phyloP scores from a whole-genome alignment of 2,797 vertebrate species.

The Acrossocheilus wenchowensis region DNA sequence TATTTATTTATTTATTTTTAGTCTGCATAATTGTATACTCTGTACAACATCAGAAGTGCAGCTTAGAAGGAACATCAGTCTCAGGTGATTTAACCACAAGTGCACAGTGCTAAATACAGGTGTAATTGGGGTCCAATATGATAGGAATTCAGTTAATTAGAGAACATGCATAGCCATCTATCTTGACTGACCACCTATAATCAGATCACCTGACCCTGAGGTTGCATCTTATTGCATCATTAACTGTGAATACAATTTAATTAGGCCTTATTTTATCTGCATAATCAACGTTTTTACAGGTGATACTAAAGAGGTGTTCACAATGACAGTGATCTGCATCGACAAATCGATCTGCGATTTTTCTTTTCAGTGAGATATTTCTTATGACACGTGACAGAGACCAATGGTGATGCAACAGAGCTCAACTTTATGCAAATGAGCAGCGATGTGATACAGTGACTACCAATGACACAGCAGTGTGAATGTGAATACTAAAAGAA shows the following conservation, averaged over 20 bases:
- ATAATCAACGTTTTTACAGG: not conserved
- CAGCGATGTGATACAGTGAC: not conserved
- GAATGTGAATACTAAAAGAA: not conserved
- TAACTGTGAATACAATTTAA: not conserved
- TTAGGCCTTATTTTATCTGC: not conserved
- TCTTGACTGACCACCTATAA: not conserved
- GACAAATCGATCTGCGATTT: not conserved
- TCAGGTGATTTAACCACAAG: not conserved
- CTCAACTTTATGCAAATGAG: constrained; percentile 25
- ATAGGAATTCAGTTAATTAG: not conserved
- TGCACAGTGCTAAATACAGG: not conserved
- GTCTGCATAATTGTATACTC: not conserved
- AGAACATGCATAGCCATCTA: not conserved
- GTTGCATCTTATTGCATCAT: not conserved
- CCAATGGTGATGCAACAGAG: constrained; percentile 11
- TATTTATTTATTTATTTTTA: not conserved
- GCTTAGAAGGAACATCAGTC: not conserved
- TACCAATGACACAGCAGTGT: not conserved
- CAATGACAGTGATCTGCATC: not conserved
- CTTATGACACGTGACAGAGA: not conserved
- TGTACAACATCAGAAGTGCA: not conserved
- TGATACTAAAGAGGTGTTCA: not conserved
- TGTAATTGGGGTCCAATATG: not conserved
- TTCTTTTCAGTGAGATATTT: not conserved
- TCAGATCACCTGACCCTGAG: not conserved